Evolutionary conservation across 2,797 vertebrate genomes (phyloP).

Genomic region (Syngnathus acus): DNA sequence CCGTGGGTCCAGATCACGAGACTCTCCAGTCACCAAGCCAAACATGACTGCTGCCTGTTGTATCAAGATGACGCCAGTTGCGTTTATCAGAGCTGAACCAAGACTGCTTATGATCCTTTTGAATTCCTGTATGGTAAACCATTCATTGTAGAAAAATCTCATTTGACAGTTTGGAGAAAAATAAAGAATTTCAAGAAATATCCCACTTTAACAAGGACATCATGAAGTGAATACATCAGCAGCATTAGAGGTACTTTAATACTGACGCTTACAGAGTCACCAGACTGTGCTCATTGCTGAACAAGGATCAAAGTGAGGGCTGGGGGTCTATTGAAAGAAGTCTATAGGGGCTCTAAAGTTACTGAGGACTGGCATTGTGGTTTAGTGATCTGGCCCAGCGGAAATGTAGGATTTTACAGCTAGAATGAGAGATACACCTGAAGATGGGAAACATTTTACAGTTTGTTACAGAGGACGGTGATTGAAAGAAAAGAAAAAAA

Average conservation of each 20-base stretch:
- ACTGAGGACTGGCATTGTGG: conserved; percentile 60
- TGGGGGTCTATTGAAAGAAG: conserved; percentile 44
- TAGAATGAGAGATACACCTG: not conserved
- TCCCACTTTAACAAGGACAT: conserved; percentile 28
- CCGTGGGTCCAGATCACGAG: not conserved
- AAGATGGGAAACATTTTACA: conserved; percentile 5
- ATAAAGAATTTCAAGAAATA: not conserved
- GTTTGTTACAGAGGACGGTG: not conserved
- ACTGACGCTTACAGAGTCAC: conserved; percentile 33
- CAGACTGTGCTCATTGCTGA: conserved; percentile 40
- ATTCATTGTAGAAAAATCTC: not conserved
- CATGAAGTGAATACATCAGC: conserved; percentile 38
- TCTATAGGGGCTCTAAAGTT: conserved; percentile 62
- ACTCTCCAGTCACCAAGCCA: not conserved
- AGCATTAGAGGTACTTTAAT: conserved; percentile 51
- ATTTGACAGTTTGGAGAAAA: not conserved
- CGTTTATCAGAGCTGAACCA: not conserved
- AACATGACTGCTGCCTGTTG: not conserved
- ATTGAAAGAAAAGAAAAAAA: not conserved
- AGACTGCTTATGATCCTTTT: not conserved
- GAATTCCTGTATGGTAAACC: not conserved
- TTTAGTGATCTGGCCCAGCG: conserved; percentile 61
- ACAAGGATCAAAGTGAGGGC: conserved; percentile 50
- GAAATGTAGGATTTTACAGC: conserved; percentile 64
- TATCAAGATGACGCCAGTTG: not conserved